Conservation (phyloP, 2,797 vertebrate genomes). For the Anguilla marmorata region DNA sequence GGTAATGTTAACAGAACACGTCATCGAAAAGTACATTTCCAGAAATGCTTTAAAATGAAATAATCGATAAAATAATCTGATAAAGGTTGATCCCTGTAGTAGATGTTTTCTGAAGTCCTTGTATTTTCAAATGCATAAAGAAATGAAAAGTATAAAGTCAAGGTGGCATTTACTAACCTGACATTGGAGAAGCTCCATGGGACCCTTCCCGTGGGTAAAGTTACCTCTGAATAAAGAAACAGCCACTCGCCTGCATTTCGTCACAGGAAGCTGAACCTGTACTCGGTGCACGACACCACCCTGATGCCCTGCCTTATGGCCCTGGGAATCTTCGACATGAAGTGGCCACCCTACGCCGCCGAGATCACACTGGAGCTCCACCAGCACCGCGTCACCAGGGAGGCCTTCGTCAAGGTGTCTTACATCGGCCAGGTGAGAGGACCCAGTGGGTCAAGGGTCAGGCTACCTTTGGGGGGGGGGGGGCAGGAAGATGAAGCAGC, state of each 20-base stretch:
- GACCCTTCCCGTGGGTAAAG: background rate
- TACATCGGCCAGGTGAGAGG: conserved; percentile 82
- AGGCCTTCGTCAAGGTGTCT: conserved; percentile 82
- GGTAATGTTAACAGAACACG: too few species aligned
- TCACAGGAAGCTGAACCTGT: conserved; percentile 87
- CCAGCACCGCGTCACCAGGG: conserved; percentile 74
- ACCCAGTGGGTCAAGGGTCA: background rate
- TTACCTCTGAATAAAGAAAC: background rate
- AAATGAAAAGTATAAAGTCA: background rate
- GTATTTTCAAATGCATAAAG: background rate
- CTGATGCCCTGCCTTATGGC: conserved; percentile 86
- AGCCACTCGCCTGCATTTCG: background rate
- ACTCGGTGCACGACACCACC: conserved; percentile 85
- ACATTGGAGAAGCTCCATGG: background rate
- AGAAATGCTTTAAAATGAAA: background rate
- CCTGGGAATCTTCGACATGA: conserved; percentile 85
- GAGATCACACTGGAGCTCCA: conserved; percentile 88
- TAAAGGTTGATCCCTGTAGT: background rate
- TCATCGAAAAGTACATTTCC: too few species aligned
- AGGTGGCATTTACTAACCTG: background rate
- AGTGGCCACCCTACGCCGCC: conserved; percentile 87
- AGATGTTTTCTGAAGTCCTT: background rate
- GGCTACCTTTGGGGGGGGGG: background rate
- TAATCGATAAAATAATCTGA: background rate
- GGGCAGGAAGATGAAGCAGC: background rate